Evolutionary conservation across 2,113 vertebrate genomes (phyloP), one percentile per base, ranked within the genome.

Genomic region (Ictalurus furcatus): DNA sequence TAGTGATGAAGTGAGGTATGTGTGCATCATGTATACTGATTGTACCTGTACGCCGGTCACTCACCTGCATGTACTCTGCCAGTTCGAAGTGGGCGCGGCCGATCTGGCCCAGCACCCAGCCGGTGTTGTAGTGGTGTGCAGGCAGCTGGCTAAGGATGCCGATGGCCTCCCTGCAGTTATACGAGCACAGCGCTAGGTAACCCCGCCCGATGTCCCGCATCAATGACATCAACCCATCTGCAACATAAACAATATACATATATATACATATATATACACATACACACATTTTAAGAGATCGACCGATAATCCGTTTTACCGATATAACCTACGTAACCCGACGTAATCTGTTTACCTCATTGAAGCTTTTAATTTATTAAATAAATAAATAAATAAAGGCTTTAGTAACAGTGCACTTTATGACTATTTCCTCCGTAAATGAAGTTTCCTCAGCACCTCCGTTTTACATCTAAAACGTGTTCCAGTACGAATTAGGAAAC

Each of bases 81-180:
- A 99, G 96, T 73, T 99, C 98, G 14, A 99, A 99, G 95, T 99
- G 98, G 19, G 98, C 98, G 91, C 97, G 96, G 91, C 98, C 98
- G 61, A 99, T 97, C 89, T 98, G 98, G 69, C 97, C 97, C 90
- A 99, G 94, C 69, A 99, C 98, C 98, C 98, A 99, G 91, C 98
- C 98, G 0, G 98, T 99, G 94, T 97, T 98, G 94, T 99, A 99
- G 95, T 99, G 98, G 91, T 99, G 98, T 61, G 98, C 98, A 11
- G 98, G 98, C 1, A 99, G 96, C 79, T 99, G 97, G 91, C 96
- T 98, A 91, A 99, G 92, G 90, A 99, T 97, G 91, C 92, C 95
- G 90, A 99, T 98, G 78, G 98, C 98, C 91, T 99, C 98, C 94
- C 97, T 98, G 92, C 98, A 99, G 96, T 97, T 99, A 94, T 99